Evolutionary conservation across 2,797 vertebrate species (phyloP).

Genomic region (Siniperca scherzeri): DNA sequence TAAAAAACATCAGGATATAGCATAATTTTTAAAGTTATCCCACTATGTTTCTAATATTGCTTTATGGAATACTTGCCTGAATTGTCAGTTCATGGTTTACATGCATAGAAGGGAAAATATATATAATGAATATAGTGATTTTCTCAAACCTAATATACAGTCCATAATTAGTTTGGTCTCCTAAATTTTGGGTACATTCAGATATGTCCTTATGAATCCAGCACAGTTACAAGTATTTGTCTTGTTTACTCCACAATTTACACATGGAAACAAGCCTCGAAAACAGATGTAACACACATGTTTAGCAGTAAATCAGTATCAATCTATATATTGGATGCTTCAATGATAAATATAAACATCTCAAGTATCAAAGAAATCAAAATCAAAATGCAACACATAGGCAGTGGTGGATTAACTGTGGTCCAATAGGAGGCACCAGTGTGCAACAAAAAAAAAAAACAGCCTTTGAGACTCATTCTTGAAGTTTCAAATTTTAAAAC

Average conservation of each 20-base stretch:
- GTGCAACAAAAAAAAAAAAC: slow-evolving; percentile 1
- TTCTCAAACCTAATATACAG: slow-evolving; percentile 39
- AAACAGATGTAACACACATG: slow-evolving; percentile 16
- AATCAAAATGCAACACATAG: slow-evolving; percentile 24
- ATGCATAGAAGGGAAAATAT: slow-evolving; percentile 15
- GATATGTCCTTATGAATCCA: slow-evolving; percentile 28
- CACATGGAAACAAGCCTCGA: slow-evolving; percentile 45
- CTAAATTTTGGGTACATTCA: slow-evolving; percentile 14
- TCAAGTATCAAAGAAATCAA: slow-evolving; percentile 28
- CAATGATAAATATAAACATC: slow-evolving; percentile 6
- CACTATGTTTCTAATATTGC: slow-evolving; percentile 18
- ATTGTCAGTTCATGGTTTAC: slow-evolving; percentile 44
- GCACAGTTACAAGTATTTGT: slow-evolving; percentile 24
- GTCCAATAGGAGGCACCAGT: slow-evolving; percentile 10
- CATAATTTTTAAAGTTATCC: slow-evolving; percentile 25
- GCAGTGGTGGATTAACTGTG: slow-evolving; percentile 12
- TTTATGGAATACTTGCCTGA: slow-evolving; percentile 45
- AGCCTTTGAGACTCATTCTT: slow-evolving; percentile 5
- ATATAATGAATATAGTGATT: slow-evolving; percentile 29
- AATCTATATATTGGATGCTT: slow-evolving; percentile 7
- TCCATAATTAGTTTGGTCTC: slow-evolving; percentile 33
- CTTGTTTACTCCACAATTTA: slow-evolving; percentile 32
- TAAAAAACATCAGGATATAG: slow-evolving; percentile 23
- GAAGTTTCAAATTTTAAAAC: slow-evolving; percentile 7
- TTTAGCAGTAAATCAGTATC: slow-evolving; percentile 4